Conservation (phyloP, 2,888 invertebrate genomes). For the Drosophila falleni region DNA sequence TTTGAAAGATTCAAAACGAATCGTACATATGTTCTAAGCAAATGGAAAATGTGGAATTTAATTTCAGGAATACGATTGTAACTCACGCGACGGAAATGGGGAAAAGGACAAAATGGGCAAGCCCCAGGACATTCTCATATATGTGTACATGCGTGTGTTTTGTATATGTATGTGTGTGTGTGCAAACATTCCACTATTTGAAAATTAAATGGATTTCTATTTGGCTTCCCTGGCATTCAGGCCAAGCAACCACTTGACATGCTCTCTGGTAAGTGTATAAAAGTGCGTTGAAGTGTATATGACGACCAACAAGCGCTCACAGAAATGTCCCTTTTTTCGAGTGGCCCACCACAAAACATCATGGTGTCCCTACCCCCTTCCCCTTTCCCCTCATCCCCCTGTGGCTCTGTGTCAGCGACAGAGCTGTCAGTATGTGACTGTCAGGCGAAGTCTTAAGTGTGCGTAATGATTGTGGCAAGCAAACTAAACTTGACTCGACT, state of each 20-base stretch:
- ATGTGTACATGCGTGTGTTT: constrained; percentile 2
- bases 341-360: constrained; percentile 14
- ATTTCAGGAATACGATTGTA: constrained; percentile 18
- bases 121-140: constrained; percentile 3
- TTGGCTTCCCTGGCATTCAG: constrained; percentile 59
- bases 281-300: constrained; percentile 63
- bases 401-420: constrained; percentile 41
- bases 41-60: constrained; percentile 34
- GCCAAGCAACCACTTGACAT: constrained; percentile 55
- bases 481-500: constrained; percentile 56
- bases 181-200: constrained; percentile 69
- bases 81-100: constrained; percentile 4
- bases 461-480: constrained; percentile 76
- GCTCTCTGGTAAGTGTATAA: constrained; percentile 63
- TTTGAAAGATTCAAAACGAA: constrained; percentile 18
- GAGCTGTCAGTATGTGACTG: constrained; percentile 57
- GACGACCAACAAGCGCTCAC: constrained; percentile 38
- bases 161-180: constrained; percentile 24
- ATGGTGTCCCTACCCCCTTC: neutral
- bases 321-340: constrained; percentile 55
- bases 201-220: constrained; percentile 81
- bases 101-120: constrained; percentile 1
- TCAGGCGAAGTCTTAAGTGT: constrained; percentile 67
- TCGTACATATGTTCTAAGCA: constrained; percentile 18
- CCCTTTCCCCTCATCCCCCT: neutral